phyloP scores from a whole-genome alignment of 1,140 invertebrate genomes.

The Tetranychus cinnabarinus region DNA sequence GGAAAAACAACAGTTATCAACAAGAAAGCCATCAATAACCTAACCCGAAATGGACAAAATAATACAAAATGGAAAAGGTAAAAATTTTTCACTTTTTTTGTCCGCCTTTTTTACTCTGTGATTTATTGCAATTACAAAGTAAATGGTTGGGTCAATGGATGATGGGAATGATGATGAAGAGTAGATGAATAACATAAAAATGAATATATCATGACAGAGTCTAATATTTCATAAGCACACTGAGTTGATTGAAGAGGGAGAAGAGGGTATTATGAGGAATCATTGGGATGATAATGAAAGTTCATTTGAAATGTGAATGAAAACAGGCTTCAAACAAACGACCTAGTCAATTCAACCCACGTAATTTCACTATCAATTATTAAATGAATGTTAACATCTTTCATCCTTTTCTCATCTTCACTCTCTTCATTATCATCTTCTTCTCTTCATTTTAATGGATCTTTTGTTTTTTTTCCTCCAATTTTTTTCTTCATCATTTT shows the following conservation, averaged over 20 bases:
- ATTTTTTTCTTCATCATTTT: background rate
- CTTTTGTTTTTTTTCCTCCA: background rate
- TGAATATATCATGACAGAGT: background rate
- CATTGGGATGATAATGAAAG: background rate
- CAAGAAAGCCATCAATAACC: background rate
- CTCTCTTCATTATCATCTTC: background rate
- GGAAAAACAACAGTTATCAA: background rate
- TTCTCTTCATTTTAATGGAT: background rate
- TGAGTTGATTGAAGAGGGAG: background rate
- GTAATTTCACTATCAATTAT: background rate
- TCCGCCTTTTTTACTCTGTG: background rate
- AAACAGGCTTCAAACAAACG: background rate
- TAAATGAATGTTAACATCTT: background rate
- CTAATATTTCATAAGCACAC: background rate
- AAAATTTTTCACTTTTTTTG: background rate
- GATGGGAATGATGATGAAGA: background rate
- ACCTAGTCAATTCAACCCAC: background rate
- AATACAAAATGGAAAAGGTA: background rate
- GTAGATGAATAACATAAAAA: background rate
- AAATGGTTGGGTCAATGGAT: background rate
- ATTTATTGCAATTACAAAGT: background rate
- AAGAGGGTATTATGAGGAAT: background rate
- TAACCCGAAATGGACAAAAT: background rate
- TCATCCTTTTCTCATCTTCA: background rate
- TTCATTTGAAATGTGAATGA: background rate